phyloP scores from a whole-genome alignment of 2,113 vertebrate genomes.

The Rynchops niger region DNA sequence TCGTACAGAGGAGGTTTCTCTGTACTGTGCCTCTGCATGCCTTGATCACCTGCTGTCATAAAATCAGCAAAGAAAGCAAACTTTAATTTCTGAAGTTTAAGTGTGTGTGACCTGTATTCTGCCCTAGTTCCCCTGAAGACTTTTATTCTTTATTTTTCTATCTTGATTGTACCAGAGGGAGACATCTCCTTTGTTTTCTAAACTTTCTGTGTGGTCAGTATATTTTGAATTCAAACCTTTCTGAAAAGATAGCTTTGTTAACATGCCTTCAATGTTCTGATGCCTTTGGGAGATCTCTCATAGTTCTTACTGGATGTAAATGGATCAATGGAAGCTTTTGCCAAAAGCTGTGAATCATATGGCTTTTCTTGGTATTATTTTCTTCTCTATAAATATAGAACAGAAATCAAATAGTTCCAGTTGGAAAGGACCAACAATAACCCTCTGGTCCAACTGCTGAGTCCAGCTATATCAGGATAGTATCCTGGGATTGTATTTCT shows the following conservation, averaged over 20 bases:
- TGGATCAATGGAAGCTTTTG: background rate
- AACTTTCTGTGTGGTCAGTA: constrained; percentile 7
- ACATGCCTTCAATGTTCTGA: background rate
- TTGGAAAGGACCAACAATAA: background rate
- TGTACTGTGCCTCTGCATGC: background rate
- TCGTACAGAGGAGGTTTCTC: background rate
- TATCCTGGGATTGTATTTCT: background rate
- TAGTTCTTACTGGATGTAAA: background rate
- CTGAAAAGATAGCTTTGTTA: constrained; percentile 35
- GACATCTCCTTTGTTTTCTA: constrained; percentile 13
- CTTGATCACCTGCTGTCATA: background rate
- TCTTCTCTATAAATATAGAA: background rate
- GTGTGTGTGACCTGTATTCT: background rate
- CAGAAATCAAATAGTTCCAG: background rate
- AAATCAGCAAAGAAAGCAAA: background rate
- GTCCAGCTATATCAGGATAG: background rate
- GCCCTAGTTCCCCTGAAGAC: background rate
- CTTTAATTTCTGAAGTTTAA: background rate
- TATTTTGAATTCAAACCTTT: background rate
- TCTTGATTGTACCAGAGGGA: background rate
- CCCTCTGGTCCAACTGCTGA: background rate
- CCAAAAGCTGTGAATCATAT: background rate
- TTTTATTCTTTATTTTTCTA: background rate
- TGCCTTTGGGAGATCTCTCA: background rate
- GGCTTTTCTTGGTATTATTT: background rate